Evolutionary conservation across 2,113 vertebrate species (phyloP), one percentile per base, ranked within the genome.

Genomic region (Coreoperca whiteheadi): DNA sequence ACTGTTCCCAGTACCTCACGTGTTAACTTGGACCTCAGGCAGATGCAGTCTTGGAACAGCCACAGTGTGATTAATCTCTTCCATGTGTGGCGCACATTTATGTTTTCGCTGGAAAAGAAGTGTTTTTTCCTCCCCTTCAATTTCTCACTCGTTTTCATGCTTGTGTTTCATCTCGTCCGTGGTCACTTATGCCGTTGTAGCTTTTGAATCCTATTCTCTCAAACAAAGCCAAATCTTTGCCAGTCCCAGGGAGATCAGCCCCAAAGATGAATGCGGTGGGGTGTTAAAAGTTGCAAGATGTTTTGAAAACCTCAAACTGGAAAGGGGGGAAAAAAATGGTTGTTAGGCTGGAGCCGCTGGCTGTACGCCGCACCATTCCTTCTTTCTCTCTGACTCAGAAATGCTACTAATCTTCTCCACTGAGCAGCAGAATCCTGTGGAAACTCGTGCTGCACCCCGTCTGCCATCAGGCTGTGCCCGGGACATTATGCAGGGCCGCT

Each of bases 271-370:
- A 66, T 75, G 77, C 43, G 20, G 71, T 73, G 59, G 46, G n/a
- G 50, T 63, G 30, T 76, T 74, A 83, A 84, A 74, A 61, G 66
- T 57, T 70, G 28, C 83, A 85, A 83, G 77, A 79, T 77, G 81
- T 78, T n/a, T n/a, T 66, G 23, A 51, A 37, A 59, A 34, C 60
- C 74, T 48, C 32, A 23, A 32, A n/a, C 41, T 23, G 20, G 25
- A 66, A 34, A 46, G 3, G n/a, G n/a, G n/a, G n/a, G n/a, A 37
- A 9, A 25, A 41, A 25, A 1, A n/a, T 23, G 51, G 51, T 46
- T 16, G 34, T 79, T 37, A 72, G 37, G 2, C 74, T 56, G 69
- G 60, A 89, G 74, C 68, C 65, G 37, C 71, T 46, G 65, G 15
- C 16, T 56, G 59, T 39, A 4, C 59, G 57, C 48, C 25, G 69